Evolutionary conservation across 2,113 vertebrate genomes (phyloP).

Genomic region (Clarias macrocephalus): DNA sequence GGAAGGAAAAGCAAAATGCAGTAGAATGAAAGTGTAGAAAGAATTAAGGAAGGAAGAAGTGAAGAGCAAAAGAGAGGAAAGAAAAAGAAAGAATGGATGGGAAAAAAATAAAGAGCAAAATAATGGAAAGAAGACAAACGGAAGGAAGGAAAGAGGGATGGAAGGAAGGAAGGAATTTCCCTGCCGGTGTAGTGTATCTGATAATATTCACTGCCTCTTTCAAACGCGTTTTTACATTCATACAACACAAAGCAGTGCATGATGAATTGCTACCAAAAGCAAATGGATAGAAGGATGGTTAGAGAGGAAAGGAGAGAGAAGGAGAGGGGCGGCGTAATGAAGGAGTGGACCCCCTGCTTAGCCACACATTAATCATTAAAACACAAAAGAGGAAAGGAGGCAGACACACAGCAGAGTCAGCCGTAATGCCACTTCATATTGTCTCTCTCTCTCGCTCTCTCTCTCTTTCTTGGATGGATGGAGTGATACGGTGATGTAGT

Average conservation of each 20-base stretch:
- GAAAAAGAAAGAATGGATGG: not conserved
- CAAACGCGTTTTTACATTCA: not conserved
- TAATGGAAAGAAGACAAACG: not conserved
- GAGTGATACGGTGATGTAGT: slow-evolving; percentile 60
- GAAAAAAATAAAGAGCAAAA: not conserved
- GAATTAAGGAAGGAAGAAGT: not conserved
- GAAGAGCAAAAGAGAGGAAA: not conserved
- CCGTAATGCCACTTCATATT: slow-evolving; percentile 58
- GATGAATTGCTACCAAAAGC: slow-evolving; percentile 42
- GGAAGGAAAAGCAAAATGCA: not conserved
- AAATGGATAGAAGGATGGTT: slow-evolving; percentile 54
- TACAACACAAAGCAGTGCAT: not conserved
- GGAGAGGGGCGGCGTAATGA: slow-evolving; percentile 54
- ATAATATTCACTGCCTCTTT: not conserved
- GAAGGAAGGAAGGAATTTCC: not conserved
- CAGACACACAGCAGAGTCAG: slow-evolving; percentile 54
- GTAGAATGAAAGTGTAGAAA: not conserved
- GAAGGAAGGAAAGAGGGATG: not conserved
- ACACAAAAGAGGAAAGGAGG: slow-evolving; percentile 56
- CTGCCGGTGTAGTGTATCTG: not conserved
- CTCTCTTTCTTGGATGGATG: not conserved
- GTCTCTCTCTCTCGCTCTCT: slow-evolving; percentile 22
- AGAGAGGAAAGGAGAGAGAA: slow-evolving; percentile 36
- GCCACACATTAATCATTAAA: slow-evolving; percentile 72
- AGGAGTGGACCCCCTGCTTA: slow-evolving; percentile 58